Conservation (phyloP, 2,797 vertebrate species). For the Brachyrhaphis roseni region DNA sequence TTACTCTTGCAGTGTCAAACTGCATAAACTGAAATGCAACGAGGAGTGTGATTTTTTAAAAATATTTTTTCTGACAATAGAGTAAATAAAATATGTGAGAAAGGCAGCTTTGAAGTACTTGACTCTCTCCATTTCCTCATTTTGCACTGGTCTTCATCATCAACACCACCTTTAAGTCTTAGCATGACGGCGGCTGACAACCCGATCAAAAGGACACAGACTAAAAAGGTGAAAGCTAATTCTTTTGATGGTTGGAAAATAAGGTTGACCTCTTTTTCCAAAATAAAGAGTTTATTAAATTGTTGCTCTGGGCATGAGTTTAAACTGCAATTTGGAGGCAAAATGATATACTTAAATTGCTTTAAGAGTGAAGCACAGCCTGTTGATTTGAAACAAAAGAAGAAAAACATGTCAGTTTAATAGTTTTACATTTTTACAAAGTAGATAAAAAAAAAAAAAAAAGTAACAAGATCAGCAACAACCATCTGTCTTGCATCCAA, state of each 20-base stretch:
- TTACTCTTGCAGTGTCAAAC: not conserved
- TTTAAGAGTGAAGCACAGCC: not conserved
- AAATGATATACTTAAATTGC: not conserved
- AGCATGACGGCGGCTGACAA: conserved; percentile 2
- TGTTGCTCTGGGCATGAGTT: not conserved
- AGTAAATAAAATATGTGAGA: not conserved
- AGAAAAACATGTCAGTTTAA: not conserved
- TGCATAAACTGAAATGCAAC: not conserved
- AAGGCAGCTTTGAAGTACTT: not conserved
- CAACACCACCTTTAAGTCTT: not conserved
- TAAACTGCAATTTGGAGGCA: not conserved
- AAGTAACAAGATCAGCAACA: not conserved
- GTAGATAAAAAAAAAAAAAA: not conserved
- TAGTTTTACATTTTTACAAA: not conserved
- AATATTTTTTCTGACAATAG: not conserved
- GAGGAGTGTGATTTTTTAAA: not conserved
- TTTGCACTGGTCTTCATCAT: conserved; percentile 1
- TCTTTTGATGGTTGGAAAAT: not conserved
- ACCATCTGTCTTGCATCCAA: not conserved
- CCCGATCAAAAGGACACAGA: not conserved
- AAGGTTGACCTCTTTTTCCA: not conserved
- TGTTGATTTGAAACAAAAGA: not conserved
- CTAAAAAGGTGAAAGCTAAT: not conserved
- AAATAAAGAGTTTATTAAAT: not conserved
- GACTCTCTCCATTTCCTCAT: not conserved